Evolutionary conservation across 2,113 vertebrate species (phyloP).

Genomic region (Rhinopomastus cyanomelas): DNA sequence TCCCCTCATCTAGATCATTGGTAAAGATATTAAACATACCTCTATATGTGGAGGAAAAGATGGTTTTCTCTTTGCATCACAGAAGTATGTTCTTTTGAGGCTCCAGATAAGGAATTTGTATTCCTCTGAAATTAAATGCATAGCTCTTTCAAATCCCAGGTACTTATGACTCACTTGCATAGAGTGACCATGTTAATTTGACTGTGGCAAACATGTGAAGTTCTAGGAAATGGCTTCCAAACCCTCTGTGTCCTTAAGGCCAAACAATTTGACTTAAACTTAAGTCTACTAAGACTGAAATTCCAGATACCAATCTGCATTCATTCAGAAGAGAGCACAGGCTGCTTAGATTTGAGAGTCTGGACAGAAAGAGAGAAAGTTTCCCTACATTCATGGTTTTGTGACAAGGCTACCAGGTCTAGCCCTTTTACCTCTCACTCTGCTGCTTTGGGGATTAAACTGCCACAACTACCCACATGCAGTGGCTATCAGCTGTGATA

Average conservation of each 20-base stretch:
- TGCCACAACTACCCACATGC: neutral
- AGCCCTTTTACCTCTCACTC: neutral
- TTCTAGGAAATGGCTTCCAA: neutral
- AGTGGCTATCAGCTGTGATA: neutral
- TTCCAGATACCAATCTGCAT: neutral
- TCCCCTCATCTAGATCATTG: neutral
- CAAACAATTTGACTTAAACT: neutral
- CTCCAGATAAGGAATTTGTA: neutral
- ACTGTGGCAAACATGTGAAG: neutral
- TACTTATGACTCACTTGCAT: neutral
- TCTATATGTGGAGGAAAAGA: neutral
- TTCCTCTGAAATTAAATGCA: neutral
- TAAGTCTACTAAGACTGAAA: neutral
- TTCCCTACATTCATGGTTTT: neutral
- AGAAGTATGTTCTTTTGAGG: neutral
- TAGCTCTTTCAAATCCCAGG: neutral
- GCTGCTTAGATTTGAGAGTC: neutral
- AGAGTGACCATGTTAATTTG: neutral
- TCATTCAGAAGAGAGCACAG: neutral
- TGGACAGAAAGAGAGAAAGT: neutral
- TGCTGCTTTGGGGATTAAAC: neutral
- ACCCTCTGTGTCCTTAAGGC: neutral
- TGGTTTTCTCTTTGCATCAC: neutral
- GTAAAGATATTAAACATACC: neutral
- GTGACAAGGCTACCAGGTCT: neutral